phyloP scores from a whole-genome alignment of 2,113 vertebrate genomes.

The Pao palembangensis region DNA sequence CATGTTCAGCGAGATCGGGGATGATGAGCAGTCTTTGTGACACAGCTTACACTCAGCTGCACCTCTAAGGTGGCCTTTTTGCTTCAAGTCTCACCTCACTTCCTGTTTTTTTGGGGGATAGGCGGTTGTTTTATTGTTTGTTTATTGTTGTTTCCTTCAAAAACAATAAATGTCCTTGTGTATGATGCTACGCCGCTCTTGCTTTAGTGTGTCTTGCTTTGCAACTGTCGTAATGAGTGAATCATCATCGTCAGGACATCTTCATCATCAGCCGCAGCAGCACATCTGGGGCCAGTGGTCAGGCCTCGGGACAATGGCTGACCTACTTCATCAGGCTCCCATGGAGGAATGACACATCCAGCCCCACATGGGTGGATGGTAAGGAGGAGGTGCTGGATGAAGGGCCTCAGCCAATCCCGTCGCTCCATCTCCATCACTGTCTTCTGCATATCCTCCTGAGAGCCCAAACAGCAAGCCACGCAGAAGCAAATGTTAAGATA shows the following conservation, averaged over 20 bases:
- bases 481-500: constrained; percentile 68
- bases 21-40: constrained; percentile 36
- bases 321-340: constrained; percentile 69
- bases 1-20: constrained; percentile 21
- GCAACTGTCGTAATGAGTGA: constrained; percentile 45
- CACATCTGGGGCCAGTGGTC: constrained; percentile 54
- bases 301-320: constrained; percentile 67
- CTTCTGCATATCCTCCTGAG: constrained; percentile 56
- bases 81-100: not conserved
- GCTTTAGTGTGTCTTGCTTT: not conserved
- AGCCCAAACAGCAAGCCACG: constrained; percentile 60
- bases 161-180: too few species aligned
- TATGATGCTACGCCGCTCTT: not conserved
- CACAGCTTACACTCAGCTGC: constrained; percentile 9
- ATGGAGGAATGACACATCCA: constrained; percentile 54
- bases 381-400: constrained; percentile 31
- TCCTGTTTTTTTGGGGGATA: constrained; percentile 48
- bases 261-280: constrained; percentile 29
- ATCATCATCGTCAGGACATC: constrained; percentile 31
- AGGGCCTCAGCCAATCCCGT: constrained; percentile 50
- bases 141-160: too few species aligned
- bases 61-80: constrained; percentile 5
- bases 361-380: constrained; percentile 40
- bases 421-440: constrained; percentile 59
- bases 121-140: too few species aligned